Evolutionary conservation across 2,113 vertebrate species (phyloP), one percentile per base, ranked within the genome.

Genomic region (Percina caprodes): DNA sequence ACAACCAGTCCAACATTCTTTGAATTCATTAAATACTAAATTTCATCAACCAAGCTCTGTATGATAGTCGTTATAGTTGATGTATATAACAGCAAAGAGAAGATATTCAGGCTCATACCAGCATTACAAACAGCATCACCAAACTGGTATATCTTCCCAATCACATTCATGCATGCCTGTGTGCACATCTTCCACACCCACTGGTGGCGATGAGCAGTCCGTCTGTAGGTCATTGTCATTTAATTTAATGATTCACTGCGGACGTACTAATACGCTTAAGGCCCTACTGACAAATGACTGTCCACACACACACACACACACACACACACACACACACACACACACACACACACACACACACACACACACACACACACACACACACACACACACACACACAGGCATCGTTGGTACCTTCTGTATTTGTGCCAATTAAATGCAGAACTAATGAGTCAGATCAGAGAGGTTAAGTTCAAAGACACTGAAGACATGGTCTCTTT

Each of bases 241-340:
- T 86, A 87, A 92, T 88, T 85, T 55, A 88, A 84, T 91, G 84
- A 88, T 78, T 91, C 85, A 90, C 55, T 26, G 60, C 15, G 9
- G 77, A 70, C 5, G 35, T 69, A 70, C 56, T 86, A 85, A 90
- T 80, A 83, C 83, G 85, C 87, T 84, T 77, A 80, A 85, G 54
- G 65, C 71, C 76, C 80, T 77, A 79, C 84, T 86, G 81, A 84
- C 65, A 83, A 86, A 86, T 79, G 68, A 79, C 74, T 83, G 52
- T 26, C 19, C 51, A 15, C 62, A 39, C 58, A 52, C 11, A 12
- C 49, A 15, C 48, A n/a, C 14, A 12, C 33, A 51, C 42, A 21
- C 56, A 55, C 23, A 33, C 11, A 33, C 77, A 52, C 14, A 33
- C 77, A 52, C 16, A 33, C 42, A 67, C 15, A 9, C n/a, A 2